Percentiles rank a stretch among this genome's conserved stretches.
phyloP scores from a whole-genome alignment of 2,113 vertebrate species.

The Xiphophorus maculatus region DNA sequence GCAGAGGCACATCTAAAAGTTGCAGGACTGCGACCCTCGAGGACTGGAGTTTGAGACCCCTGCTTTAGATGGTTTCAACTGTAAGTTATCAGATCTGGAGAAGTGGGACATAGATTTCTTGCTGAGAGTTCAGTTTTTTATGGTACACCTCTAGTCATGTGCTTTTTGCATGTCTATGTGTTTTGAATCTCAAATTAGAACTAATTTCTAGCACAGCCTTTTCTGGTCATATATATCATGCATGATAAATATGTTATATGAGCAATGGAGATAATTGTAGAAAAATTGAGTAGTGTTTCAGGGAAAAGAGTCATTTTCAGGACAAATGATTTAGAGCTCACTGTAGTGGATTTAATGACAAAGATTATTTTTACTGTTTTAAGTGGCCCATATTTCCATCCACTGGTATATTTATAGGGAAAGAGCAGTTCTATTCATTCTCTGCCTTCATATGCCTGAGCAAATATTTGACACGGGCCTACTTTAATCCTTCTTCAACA shows the following conservation, averaged over 20 bases:
- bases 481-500: slow-evolving; percentile 57
- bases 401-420: neutral
- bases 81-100: neutral
- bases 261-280: neutral
- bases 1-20: too few relatives aligned
- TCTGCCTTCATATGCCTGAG: neutral
- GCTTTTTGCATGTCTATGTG: neutral
- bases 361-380: neutral
- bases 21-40: too few relatives aligned
- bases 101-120: neutral
- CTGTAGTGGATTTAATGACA: neutral
- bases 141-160: neutral
- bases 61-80: neutral
- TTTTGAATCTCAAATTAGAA: neutral
- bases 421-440: neutral
- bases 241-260: neutral
- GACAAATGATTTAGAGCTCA: neutral
- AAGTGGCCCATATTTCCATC: neutral
- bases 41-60: too few relatives aligned
- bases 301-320: neutral
- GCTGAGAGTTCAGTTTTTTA: neutral
- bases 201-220: neutral
- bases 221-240: neutral
- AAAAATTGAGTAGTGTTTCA: neutral
- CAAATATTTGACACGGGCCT: slow-evolving; percentile 35